phyloP scores from a whole-genome alignment of 2,797 vertebrate genomes.

The Nannoperca australis region DNA sequence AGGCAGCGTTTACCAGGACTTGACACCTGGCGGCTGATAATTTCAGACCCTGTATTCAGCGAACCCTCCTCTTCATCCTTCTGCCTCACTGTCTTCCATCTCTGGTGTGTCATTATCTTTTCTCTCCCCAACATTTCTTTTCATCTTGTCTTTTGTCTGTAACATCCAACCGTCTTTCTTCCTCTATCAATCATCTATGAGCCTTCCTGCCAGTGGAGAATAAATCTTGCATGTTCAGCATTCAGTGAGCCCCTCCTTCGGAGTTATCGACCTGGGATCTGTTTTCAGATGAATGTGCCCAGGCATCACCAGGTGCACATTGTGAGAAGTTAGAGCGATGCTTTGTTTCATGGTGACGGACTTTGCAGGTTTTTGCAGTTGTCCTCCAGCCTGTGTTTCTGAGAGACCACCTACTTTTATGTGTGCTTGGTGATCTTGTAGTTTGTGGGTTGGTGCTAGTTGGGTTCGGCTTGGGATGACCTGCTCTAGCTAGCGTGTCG shows the following conservation, averaged over 20 bases:
- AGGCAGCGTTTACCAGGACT: slow-evolving; percentile 46
- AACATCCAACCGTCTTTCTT: slow-evolving; percentile 46
- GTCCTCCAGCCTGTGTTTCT: slow-evolving; percentile 27
- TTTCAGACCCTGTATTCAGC: slow-evolving; percentile 54
- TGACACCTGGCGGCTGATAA: slow-evolving; percentile 46
- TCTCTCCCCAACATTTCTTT: slow-evolving; percentile 46
- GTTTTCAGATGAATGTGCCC: slow-evolving; percentile 31
- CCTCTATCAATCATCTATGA: slow-evolving; percentile 70
- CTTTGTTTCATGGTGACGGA: slow-evolving; percentile 33
- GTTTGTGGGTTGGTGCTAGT: slow-evolving; percentile 27
- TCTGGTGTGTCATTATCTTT: slow-evolving; percentile 64
- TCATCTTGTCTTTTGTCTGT: slow-evolving; percentile 61
- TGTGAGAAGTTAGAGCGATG: slow-evolving; percentile 6
- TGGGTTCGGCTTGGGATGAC: slow-evolving; percentile 12
- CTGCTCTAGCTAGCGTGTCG: slow-evolving; percentile 15
- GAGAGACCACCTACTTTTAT: slow-evolving; percentile 54
- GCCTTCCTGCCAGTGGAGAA: slow-evolving; percentile 46
- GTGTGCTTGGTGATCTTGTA: slow-evolving; percentile 45
- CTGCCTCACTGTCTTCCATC: slow-evolving; percentile 31
- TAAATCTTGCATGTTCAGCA: slow-evolving; percentile 73
- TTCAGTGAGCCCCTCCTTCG: slow-evolving; percentile 40
- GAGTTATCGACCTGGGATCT: slow-evolving; percentile 38
- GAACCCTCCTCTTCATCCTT: not conserved
- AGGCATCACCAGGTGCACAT: slow-evolving; percentile 9
- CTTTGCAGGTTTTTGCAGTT: not conserved